phyloP scores from a whole-genome alignment of 2,113 vertebrate species.

The Chamaea fasciata region DNA sequence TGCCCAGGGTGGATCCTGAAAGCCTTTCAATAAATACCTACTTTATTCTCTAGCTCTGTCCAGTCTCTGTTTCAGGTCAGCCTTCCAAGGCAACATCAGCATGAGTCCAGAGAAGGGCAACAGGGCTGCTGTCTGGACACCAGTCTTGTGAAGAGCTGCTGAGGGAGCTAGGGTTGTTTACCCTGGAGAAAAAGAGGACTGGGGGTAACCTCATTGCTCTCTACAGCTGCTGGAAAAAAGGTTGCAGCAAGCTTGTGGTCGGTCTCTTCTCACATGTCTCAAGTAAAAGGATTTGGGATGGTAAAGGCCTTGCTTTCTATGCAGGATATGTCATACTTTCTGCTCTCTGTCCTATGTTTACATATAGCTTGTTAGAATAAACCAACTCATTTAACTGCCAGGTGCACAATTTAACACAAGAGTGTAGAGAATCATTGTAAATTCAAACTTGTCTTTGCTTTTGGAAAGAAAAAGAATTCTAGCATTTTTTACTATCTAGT shows the following conservation, averaged over 20 bases:
- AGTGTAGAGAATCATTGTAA: not conserved
- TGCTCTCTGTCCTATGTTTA: not conserved
- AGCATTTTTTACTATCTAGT: not conserved
- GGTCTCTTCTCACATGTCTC: not conserved
- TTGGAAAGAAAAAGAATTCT: not conserved
- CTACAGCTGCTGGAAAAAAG: not conserved
- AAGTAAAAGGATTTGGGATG: not conserved
- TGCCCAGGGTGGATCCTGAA: too few relatives aligned
- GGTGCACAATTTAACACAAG: not conserved
- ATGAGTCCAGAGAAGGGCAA: too few relatives aligned
- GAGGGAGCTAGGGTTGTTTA: not conserved
- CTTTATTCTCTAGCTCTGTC: too few relatives aligned
- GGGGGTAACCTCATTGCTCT: not conserved
- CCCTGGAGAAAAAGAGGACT: not conserved
- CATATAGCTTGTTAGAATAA: not conserved
- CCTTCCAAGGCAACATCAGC: too few relatives aligned
- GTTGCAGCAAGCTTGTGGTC: not conserved
- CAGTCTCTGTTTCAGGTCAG: too few relatives aligned
- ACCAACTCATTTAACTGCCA: not conserved
- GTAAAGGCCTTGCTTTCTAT: not conserved
- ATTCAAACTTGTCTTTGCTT: not conserved
- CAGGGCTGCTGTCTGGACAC: fast-evolving
- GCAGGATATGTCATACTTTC: not conserved
- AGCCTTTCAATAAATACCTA: too few relatives aligned
- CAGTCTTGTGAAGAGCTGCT: not conserved